Conservation (phyloP, 2,888 invertebrate genomes). For the Lepidocyrtoides sp. region DNA sequence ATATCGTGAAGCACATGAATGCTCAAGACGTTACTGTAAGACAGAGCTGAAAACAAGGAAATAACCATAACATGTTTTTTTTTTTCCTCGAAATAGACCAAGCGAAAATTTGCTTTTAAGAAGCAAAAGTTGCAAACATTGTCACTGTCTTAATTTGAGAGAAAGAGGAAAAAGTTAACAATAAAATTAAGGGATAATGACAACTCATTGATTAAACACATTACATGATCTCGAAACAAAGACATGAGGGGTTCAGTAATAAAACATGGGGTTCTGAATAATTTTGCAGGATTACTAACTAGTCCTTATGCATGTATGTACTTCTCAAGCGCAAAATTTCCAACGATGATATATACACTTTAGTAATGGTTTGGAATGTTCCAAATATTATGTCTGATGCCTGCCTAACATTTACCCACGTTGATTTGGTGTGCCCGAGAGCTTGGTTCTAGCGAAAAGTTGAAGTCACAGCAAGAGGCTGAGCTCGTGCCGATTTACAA, state of each 20-base stretch:
- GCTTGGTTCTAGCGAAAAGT: neutral
- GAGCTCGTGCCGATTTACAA: slow-evolving; percentile 9
- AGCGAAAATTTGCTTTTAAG: neutral
- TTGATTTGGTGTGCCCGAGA: no score
- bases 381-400: no score
- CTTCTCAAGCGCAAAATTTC: no score
- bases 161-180: neutral
- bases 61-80: neutral
- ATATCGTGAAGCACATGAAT: no score
- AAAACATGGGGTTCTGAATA: slow-evolving; percentile 8
- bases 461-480: slow-evolving; percentile 21
- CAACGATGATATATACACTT: neutral
- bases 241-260: neutral
- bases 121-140: neutral
- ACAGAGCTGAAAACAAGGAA: neutral
- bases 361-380: no score
- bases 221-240: neutral
- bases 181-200: neutral
- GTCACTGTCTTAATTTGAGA: neutral
- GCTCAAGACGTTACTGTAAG: no score
- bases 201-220: slow-evolving; percentile 45
- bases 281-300: slow-evolving; percentile 29
- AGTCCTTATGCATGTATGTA: no score
- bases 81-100: neutral
- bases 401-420: no score